Base-by-base conservation (phyloP, 2,888 invertebrate species). In the Candidula unifasciata region DNA sequence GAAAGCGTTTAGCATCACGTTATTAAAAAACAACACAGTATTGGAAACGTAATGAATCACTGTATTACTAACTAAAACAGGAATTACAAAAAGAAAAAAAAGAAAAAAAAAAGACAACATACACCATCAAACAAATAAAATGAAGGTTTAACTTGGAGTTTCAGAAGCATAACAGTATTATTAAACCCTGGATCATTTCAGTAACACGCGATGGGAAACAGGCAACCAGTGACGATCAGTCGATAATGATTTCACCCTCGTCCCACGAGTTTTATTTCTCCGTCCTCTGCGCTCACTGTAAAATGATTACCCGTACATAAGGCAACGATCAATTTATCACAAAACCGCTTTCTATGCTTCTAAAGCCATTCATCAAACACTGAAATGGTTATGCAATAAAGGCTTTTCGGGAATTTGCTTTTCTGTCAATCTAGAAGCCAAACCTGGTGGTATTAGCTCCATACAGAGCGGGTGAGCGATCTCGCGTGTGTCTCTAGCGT, bases 341-440 rank as follows among this genome's bases (percentile, higher is more conserved):
- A 66, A 66, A 66, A n/a, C 27, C 66, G n/a, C 66, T 66, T 66
- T 66, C 27, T n/a, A 10, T 66, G 27, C 66, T n/a, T n/a, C 27
- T 66, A 66, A n/a, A 66, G 66, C 66, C n/a, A 66, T 66, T 66
- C 66, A 66, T 66, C 66, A 66, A n/a, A 66, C 10, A 66, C 66
- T 66, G 24, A 66, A 66, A 66, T 66, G 27, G 66, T 66, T 66
- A n/a, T 66, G 66, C 66, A n/a, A 66, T 66, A 66, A 66, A 66
- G n/a, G 24, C 24, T 66, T n/a, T n/a, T 66, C n/a, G n/a, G 13
- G 44, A 44, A 44, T 44, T 44, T 44, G 44, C 44, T 44, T 44
- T 44, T 44, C 44, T 44, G 44, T 44, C 44, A 13, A 44, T 44
- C 44, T 44, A 44, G 44, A 44, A 44, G 44, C 44, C 6, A 44